phyloP scores from a whole-genome alignment of 2,888 invertebrate species.

The Cryptocheilus praepositus region DNA sequence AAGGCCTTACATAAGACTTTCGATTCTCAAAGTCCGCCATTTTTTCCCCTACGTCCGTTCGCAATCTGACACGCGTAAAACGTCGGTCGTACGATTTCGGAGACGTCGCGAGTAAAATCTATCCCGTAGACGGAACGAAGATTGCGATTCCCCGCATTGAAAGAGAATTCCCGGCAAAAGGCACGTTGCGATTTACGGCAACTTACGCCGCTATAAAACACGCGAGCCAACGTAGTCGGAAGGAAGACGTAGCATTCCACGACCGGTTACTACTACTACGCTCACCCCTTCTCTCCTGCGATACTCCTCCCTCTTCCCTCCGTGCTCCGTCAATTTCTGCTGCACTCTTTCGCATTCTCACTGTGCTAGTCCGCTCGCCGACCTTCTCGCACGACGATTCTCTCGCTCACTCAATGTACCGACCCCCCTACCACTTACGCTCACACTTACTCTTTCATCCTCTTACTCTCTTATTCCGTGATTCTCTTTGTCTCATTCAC shows the following conservation, averaged over 20 bases:
- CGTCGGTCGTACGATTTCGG: no score
- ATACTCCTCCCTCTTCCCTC: neutral
- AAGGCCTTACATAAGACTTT: neutral
- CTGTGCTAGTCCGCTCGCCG: slow-evolving; percentile 14
- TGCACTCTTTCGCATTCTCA: slow-evolving; percentile 6
- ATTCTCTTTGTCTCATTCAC: slow-evolving; percentile 1
- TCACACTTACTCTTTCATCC: slow-evolving; percentile 6
- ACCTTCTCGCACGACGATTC: neutral
- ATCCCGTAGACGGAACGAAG: no score
- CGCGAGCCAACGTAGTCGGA: no score
- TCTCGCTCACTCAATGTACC: neutral
- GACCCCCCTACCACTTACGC: neutral
- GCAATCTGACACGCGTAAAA: no score
- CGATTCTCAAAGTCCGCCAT: no score
- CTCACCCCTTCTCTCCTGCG: neutral
- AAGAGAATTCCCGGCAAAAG: no score
- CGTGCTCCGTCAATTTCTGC: slow-evolving; percentile 1
- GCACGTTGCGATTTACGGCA: no score
- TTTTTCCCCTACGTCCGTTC: no score
- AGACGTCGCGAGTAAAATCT: no score
- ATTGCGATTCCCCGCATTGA: no score
- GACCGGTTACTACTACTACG: slow-evolving; percentile 1
- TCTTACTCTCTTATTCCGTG: slow-evolving; percentile 6
- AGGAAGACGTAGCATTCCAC: neutral
- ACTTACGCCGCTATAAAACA: no score